Base-by-base conservation (phyloP, 2,888 invertebrate species). In the Caenorhabditis wallacei region DNA sequence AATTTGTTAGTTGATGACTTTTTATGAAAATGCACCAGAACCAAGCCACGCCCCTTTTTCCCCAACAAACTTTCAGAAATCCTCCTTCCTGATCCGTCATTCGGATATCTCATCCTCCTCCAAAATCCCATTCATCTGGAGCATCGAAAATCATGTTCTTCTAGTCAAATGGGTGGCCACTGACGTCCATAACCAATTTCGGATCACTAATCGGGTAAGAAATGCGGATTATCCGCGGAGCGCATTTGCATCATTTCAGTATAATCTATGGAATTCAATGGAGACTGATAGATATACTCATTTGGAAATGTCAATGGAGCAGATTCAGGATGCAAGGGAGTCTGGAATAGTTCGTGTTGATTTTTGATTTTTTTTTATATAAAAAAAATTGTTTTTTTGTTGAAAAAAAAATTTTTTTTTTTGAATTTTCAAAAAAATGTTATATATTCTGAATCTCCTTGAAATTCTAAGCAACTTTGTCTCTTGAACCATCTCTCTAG, bases 91-190 rank as follows among this genome's bases (percentile, higher is more conserved):
- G 7, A 40, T 72, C 2, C 63, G 63, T 24, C 53, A 20, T 16
- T 37, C 35, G 37, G 72, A 53, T n/a, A 7, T 53, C 40, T 24
- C 22, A 8, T 2, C 2, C 5, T 7, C 8, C 18, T 20, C 63
- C 0, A n/a, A n/a, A n/a, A 30, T 30, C 30, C 43, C 63, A 46
- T 57, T 48, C 20, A 56, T 81, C 43, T 81, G 81, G 81, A 68
- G 66, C 18, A 57, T 81, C 22, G 81, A 81, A 64, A 81, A 81
- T 30, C 75, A 75, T 48, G 63, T 81, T 13, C 16, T 81, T 48
- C 57, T 81, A 16, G 30, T 70, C 13, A 81, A 81, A 46, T 81
- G 75, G 74, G 30, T 75, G 1, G 40, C 63, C 16, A 66, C 70
- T 0, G 70, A 64, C 1, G 56, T 43, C 8, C 20, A 37, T 8